A percentile compares a stretch with the other conserved stretches of the same genome.
These are phyloP conservation scores for Diorhabda sublineata DNA, from an alignment of 1,140 invertebrate species.

Conservation along the genomic window DNA sequence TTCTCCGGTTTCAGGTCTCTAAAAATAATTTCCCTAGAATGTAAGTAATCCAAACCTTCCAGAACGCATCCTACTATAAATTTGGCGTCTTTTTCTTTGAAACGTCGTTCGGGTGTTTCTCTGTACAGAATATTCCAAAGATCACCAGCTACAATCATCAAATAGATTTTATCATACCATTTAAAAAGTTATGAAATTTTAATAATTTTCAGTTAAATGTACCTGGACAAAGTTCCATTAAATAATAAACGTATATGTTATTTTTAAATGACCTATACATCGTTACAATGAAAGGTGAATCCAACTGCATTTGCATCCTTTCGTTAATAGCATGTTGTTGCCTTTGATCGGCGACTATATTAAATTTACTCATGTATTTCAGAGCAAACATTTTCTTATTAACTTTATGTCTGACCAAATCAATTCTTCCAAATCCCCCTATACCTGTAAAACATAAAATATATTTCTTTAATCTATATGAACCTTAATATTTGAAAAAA, in stretches of 20 bases:
- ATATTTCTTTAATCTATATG: no score
- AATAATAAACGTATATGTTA: slow-evolving; percentile 91
- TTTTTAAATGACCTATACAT: slow-evolving; percentile 93
- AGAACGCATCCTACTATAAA: slow-evolving; percentile 71
- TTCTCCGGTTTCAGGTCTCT: slow-evolving; percentile 96
- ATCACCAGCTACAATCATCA: slow-evolving; percentile 77
- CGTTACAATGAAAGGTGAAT: slow-evolving; percentile 54
- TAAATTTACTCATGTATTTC: slow-evolving; percentile 88
- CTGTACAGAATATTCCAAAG: slow-evolving; percentile 86
- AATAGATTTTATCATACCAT: no score
- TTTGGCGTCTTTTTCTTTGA: slow-evolving; percentile 78
- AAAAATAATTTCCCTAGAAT: slow-evolving; percentile 83
- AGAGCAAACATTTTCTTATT: slow-evolving; percentile 73
- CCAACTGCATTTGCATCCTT: slow-evolving; percentile 80
- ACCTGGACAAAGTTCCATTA: slow-evolving; percentile 94
- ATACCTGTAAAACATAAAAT: slow-evolving; percentile 79
- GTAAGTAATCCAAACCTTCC: slow-evolving; percentile 17
- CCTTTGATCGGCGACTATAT: slow-evolving; percentile 89
- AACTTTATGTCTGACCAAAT: slow-evolving; percentile 62
- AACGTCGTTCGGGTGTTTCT: slow-evolving; percentile 60
- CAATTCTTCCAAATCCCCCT: slow-evolving; percentile 90
- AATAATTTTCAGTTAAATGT: slow-evolving; percentile 42
- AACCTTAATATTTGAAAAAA: no score
- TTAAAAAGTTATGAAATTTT: not conserved
- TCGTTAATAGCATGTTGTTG: slow-evolving; percentile 88